Percentiles rank a stretch among this genome's conserved stretches.
phyloP scores from a whole-genome alignment of 2,797 vertebrate genomes.

The Synaphobranchus kaupii region DNA sequence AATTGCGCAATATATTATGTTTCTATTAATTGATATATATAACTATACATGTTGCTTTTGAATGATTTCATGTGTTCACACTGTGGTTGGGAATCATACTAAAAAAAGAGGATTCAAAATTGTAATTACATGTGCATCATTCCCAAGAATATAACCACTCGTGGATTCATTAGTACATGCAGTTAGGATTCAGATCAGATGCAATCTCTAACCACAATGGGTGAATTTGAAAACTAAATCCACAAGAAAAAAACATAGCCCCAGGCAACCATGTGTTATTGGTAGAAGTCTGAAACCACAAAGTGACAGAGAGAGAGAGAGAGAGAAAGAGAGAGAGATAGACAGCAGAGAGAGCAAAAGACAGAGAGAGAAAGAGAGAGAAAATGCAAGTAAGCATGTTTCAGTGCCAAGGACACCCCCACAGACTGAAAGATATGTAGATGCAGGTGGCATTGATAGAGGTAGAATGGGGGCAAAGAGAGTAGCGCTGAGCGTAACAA shows the following conservation, averaged over 20 bases:
- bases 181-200: conserved; percentile 50
- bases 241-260: conserved; percentile 43
- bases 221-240: conserved; percentile 41
- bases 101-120: conserved; percentile 55
- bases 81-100: conserved; percentile 58
- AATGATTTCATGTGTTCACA: conserved; percentile 65
- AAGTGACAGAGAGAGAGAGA: conserved; percentile 24
- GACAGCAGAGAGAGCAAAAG: conserved; percentile 38
- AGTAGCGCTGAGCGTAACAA: conserved; percentile 60
- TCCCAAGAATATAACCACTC: conserved; percentile 63
- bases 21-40: conserved; percentile 62
- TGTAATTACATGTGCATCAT: conserved; percentile 61
- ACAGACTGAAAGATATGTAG: conserved; percentile 27
- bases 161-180: conserved; percentile 49
- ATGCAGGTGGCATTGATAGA: conserved; percentile 61
- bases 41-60: conserved; percentile 62
- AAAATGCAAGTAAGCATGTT: conserved; percentile 16
- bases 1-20: conserved; percentile 58
- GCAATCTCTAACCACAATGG: conserved; percentile 35
- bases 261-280: conserved; percentile 48
- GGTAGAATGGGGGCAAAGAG: conserved; percentile 49
- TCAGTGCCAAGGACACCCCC: not conserved
- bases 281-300: conserved; percentile 54
- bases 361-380: conserved; percentile 33
- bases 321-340: conserved; percentile 24